A percentile compares a stretch with the other conserved stretches of the same genome.
Evolutionary conservation across 2,797 vertebrate species (phyloP).

Genomic region (Synaphobranchus kaupii): DNA sequence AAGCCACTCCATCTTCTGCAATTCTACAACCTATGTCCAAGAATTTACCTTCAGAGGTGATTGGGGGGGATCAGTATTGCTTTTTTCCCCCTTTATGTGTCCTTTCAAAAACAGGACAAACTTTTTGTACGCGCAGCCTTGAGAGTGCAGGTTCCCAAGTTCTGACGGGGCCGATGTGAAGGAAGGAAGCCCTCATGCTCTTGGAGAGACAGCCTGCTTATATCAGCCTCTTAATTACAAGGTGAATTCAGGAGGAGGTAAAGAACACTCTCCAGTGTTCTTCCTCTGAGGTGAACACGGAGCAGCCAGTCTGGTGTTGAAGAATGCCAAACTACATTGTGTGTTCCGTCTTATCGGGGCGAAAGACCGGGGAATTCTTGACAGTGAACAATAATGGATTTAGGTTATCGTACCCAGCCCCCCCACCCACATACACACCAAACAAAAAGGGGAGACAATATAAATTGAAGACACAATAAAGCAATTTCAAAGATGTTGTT

Average conservation of each 20-base stretch:
- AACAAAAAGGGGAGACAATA: background rate
- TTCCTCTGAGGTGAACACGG: background rate
- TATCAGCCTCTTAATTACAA: slow-evolving; percentile 23
- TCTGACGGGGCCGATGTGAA: background rate
- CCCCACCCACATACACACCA: background rate
- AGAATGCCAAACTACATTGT: background rate
- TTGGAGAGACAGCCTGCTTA: background rate
- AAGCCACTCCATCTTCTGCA: background rate
- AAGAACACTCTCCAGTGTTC: background rate
- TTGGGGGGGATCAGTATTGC: background rate
- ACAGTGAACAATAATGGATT: background rate
- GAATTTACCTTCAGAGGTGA: background rate
- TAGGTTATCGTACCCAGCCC: background rate
- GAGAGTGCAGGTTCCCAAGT: background rate
- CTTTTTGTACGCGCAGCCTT: background rate
- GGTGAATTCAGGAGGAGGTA: background rate
- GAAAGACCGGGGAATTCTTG: background rate
- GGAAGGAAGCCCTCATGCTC: background rate
- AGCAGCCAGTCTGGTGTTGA: background rate
- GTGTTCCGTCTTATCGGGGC: background rate
- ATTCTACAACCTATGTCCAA: background rate
- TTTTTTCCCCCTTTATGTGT: background rate
- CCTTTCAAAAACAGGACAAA: background rate
- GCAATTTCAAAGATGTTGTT: background rate
- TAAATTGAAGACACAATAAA: background rate